phyloP scores from a whole-genome alignment of 2,888 invertebrate genomes.

The Pseudococcus viburni region DNA sequence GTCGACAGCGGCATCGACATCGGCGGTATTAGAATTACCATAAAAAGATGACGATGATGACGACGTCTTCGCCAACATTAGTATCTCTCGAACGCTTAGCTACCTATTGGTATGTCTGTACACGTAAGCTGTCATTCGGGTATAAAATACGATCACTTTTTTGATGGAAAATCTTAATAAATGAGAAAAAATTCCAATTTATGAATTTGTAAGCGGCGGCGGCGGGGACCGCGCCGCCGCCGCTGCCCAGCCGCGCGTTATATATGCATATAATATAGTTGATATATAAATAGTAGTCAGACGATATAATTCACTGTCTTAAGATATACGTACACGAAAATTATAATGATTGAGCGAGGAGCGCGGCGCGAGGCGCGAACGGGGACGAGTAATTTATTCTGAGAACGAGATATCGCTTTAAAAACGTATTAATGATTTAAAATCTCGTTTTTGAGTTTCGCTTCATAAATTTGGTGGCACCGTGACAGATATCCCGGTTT shows the following conservation, averaged over 20 bases:
- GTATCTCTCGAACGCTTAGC: neutral
- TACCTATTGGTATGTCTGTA: neutral
- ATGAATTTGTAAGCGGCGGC: constrained; percentile 51
- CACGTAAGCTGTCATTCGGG: neutral
- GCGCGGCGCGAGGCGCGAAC: constrained; percentile 10
- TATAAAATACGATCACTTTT: constrained; percentile 29
- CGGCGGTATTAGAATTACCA: constrained; percentile 22
- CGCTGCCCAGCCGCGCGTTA: neutral
- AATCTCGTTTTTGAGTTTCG: constrained; percentile 67
- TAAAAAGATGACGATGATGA: neutral
- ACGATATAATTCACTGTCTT: constrained; percentile 66
- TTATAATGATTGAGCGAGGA: constrained; percentile 64
- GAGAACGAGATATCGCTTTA: constrained; percentile 65
- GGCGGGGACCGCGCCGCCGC: too few species aligned
- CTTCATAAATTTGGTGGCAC: constrained; percentile 67
- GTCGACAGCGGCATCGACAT: neutral
- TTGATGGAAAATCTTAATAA: constrained; percentile 30
- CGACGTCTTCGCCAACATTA: neutral
- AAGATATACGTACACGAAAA: constrained; percentile 60
- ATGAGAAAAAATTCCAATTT: constrained; percentile 64
- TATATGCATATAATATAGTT: constrained; percentile 21
- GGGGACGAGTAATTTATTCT: constrained; percentile 64
- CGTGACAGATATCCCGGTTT: constrained; percentile 66
- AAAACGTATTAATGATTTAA: constrained; percentile 67
- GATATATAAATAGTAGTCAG: constrained; percentile 66